Evolutionary conservation across 2,113 vertebrate genomes (phyloP), one percentile per base, ranked within the genome.

Genomic region (Strix uralensis): DNA sequence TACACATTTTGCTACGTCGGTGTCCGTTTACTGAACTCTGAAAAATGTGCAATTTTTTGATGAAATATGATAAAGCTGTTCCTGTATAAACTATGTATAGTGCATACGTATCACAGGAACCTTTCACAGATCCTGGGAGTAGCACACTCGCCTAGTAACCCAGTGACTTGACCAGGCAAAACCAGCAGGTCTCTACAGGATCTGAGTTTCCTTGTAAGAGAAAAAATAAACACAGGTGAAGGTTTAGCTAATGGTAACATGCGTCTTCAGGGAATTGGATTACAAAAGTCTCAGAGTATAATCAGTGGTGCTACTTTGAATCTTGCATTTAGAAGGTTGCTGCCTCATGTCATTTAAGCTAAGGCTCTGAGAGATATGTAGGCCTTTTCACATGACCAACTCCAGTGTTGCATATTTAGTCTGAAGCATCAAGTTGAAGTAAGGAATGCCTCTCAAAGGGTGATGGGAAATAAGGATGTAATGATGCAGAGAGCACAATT

Each of bases 1-100:
- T 34, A 30, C 7, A 12, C 11, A 5, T 63, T 79, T 85, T 90
- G 13, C 15, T 55, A 3, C 1, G 2, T 38, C 13, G n/a, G 8
- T 72, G 17, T 38, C 70, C 36, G 57, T 82, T 59, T 86, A 61
- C 54, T 70, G 63, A 74, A 23, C 29, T 57, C 42, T 52, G 4
- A 26, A 9, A 87, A 66, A 82, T 42, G 18, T 67, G 19, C 57
- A 61, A 75, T 74, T 75, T 30, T 26, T 65, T 61, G 16, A 38
- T 88, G 12, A 49, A n/a, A 18, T 73, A 27, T 0, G 1, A 32
- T 88, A 14, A 54, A 62, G 44, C 19, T 86, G 17, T 46, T 86
- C 2, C 13, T 86, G 0, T 36, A 30, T 73, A 19, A 84, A 13
- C 16, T 29, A 1, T 7, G 3, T 44, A 1, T 26, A 62, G 38